Evolutionary conservation across 2,113 vertebrate genomes (phyloP).

Genomic region (Seriola aureovittata): DNA sequence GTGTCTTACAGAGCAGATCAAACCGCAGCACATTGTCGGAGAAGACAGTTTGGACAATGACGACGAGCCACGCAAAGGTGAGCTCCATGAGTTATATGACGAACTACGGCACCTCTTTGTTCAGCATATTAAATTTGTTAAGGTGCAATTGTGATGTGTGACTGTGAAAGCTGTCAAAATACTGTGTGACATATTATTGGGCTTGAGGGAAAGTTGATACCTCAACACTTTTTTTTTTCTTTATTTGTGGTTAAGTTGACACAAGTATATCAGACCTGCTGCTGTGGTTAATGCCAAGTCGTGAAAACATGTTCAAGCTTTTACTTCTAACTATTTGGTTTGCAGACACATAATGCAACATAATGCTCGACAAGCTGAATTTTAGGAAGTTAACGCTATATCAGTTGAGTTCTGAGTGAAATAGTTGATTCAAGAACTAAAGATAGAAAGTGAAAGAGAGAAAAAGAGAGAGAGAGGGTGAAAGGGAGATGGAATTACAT

Average conservation of each 20-base stretch:
- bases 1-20: constrained; percentile 91
- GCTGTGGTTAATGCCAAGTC: neutral
- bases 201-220: neutral
- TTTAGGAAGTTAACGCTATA: neutral
- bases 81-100: constrained; percentile 42
- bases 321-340: neutral
- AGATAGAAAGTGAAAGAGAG: neutral
- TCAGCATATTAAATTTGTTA: neutral
- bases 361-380: neutral
- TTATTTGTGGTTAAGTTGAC: neutral
- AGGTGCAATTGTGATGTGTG: neutral
- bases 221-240: neutral
- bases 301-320: neutral
- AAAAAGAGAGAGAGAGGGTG: neutral
- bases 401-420: neutral
- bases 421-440: neutral
- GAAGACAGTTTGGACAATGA: constrained; percentile 93
- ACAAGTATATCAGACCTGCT: neutral
- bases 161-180: neutral
- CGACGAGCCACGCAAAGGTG: constrained; percentile 93
- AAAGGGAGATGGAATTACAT: neutral
- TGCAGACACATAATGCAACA: too few species aligned
- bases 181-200: neutral
- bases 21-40: constrained; percentile 91
- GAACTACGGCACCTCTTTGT: neutral